Evolutionary conservation across 1,140 invertebrate genomes (phyloP), one percentile per base, ranked within the genome.

Genomic region (Pseudomyrmex cubaensis): DNA sequence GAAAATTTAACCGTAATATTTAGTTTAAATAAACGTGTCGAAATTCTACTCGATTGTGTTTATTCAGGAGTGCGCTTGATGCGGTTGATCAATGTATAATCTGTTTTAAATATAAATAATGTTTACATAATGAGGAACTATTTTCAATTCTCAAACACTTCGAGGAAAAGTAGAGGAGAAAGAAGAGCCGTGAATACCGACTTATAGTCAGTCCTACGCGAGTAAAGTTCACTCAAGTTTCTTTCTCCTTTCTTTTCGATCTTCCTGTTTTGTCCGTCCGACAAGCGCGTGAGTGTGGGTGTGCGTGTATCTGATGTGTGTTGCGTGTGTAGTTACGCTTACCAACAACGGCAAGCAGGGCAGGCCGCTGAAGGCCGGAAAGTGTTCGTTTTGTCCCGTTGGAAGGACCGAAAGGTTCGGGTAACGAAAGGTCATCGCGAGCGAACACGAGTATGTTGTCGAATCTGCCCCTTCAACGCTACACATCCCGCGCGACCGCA

Each of bases 371-470:
- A 17, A 25, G 69, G 59, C 70, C 82, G 85, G 85, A 86, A 86
- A 86, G 59, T 82, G 15, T 85, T 86, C 85, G 85, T 86, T 86
- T 84, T 66, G 84, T 84, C 82, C 67, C 74, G 78, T 63, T 73
- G 70, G 82, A 54, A 84, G 57, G 80, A 59, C 84, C 80, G 67
- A 70, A 73, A 86, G 82, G 72, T 83, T 85, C 80, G 56, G 77
- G 80, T 85, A 83, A 69, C 62, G 70, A 82, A 82, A 59, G 62
- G 74, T 13, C 35, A 12, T 15, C n/a, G n/a, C 48, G 22, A 74
- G 9, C 56, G 46, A 22, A 1, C 48, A n/a, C 61, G 59, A 75
- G 46, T 75, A 48, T 44, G 50, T 25, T 48, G 48, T 64, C 25
- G 12, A 5, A 54, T 52, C 22, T 44, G 2, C n/a, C 22, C 8